Evolutionary conservation across 2,113 vertebrate species (phyloP).

Genomic region (Dicentrarchus labrax): DNA sequence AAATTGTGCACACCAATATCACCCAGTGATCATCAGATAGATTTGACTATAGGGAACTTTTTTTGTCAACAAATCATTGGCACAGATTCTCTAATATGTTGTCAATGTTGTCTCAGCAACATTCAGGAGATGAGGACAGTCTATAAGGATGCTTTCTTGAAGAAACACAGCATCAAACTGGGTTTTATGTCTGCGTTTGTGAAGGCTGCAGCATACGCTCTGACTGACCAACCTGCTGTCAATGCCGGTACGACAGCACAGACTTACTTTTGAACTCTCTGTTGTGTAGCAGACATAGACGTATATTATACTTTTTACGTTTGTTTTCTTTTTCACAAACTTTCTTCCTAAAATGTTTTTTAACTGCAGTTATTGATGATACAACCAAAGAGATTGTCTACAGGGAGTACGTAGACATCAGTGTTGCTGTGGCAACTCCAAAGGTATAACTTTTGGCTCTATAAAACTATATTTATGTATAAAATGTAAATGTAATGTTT

Average conservation of each 20-base stretch:
- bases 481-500: background rate
- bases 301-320: background rate
- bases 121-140: conserved; percentile 91
- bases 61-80: background rate
- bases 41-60: background rate
- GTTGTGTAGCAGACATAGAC: background rate
- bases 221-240: conserved; percentile 93
- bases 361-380: conserved; percentile 92
- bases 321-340: background rate
- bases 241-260: conserved; percentile 87
- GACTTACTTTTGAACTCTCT: background rate
- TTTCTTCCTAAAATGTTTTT: background rate
- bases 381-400: conserved; percentile 96
- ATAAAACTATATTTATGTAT: background rate
- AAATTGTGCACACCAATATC: background rate
- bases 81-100: background rate
- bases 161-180: conserved; percentile 93
- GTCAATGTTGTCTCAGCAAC: conserved; percentile 84
- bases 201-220: conserved; percentile 92
- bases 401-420: conserved; percentile 96
- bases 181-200: conserved; percentile 98
- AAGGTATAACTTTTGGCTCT: conserved; percentile 83
- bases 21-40: background rate
- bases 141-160: conserved; percentile 92
- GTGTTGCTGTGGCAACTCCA: conserved; percentile 94